A percentile compares a stretch with the other conserved stretches of the same genome.
Evolutionary conservation across 2,113 vertebrate species (phyloP).

Genomic region (Hiodon alosoides): DNA sequence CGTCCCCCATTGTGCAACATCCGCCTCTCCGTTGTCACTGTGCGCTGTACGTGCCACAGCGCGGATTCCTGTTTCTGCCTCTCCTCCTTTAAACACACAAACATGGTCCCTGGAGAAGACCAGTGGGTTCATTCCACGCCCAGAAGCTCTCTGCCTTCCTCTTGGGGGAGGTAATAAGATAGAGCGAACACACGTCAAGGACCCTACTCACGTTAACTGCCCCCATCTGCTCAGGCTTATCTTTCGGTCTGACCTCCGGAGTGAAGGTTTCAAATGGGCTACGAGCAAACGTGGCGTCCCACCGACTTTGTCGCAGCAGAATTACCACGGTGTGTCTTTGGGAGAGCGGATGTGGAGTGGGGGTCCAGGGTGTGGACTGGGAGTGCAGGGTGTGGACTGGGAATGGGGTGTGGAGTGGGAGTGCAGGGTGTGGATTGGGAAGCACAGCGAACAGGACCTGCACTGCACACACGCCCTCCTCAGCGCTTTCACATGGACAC

Average conservation of each 20-base stretch:
- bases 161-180: background rate
- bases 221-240: background rate
- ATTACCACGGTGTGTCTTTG: no score
- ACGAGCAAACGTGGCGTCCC: no score
- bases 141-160: background rate
- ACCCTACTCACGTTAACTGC: background rate
- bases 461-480: no score
- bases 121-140: background rate
- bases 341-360: no score
- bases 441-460: no score
- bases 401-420: no score
- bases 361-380: no score
- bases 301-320: no score
- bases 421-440: no score
- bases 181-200: background rate
- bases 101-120: background rate
- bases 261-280: no score
- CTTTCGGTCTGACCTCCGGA: background rate
- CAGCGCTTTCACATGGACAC: no score
- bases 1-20: background rate
- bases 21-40: background rate
- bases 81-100: background rate
- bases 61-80: background rate
- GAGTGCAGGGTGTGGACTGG: no score
- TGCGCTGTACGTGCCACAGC: background rate